A percentile compares a stretch with the other conserved stretches of the same genome.
phyloP scores from a whole-genome alignment of 2,797 vertebrate species.

The Mormyrus hasselquistii region DNA sequence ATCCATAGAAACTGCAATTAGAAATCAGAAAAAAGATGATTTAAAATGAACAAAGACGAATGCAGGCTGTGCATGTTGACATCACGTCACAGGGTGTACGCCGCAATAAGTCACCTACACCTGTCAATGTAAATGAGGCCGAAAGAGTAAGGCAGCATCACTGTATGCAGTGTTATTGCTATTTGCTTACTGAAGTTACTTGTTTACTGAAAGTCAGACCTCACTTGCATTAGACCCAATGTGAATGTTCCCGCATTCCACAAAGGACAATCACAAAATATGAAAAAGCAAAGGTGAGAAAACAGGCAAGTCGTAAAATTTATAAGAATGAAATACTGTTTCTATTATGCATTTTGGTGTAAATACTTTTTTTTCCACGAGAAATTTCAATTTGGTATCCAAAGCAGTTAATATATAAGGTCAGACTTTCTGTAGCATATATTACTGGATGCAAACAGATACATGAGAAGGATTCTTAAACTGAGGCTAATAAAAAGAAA shows the following conservation, averaged over 20 bases:
- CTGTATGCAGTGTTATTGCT: not conserved
- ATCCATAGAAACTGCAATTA: not conserved
- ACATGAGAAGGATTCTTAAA: not conserved
- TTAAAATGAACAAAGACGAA: not conserved
- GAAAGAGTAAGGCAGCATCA: not conserved
- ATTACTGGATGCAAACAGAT: not conserved
- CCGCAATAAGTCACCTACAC: not conserved
- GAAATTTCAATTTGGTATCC: not conserved
- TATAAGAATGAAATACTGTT: not conserved
- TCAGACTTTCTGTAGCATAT: not conserved
- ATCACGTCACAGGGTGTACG: not conserved
- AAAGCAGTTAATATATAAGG: not conserved
- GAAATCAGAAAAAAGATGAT: not conserved
- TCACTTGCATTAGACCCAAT: not conserved
- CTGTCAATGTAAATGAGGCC: not conserved
- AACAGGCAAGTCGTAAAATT: not conserved
- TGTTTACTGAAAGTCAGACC: not conserved
- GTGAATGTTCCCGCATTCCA: not conserved
- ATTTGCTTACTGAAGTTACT: not conserved
- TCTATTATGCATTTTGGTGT: not conserved
- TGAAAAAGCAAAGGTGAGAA: not conserved
- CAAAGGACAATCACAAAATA: conserved; percentile 3
- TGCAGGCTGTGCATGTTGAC: not conserved
- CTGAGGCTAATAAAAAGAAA: not conserved
- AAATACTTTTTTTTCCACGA: not conserved